Evolutionary conservation across 2,888 invertebrate species (phyloP).

Genomic region (Zeuzera pyrina): DNA sequence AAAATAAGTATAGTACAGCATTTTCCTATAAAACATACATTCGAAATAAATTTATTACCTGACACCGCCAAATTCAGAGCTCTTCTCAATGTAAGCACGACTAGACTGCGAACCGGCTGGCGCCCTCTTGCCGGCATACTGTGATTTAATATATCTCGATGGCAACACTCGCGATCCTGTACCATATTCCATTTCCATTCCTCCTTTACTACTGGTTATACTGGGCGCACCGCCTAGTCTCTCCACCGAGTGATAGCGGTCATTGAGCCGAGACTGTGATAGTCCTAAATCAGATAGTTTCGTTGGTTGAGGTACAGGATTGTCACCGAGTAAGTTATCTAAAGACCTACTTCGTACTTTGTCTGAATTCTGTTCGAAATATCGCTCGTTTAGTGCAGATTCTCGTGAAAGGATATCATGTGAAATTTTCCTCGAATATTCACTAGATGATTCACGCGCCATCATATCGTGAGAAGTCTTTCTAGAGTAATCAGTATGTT

Average conservation of each 20-base stretch:
- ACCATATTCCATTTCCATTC: constrained; percentile 80
- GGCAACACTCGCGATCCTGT: constrained; percentile 69
- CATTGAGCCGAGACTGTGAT: constrained; percentile 89
- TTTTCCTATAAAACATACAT: no score
- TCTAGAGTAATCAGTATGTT: constrained; percentile 57
- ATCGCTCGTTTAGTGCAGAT: constrained; percentile 90
- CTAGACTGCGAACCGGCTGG: constrained; percentile 90
- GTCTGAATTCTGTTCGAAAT: constrained; percentile 82
- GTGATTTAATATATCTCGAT: constrained; percentile 87
- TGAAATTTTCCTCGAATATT: constrained; percentile 77
- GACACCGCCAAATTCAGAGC: constrained; percentile 79
- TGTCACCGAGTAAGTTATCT: constrained; percentile 85
- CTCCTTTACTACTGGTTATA: constrained; percentile 69
- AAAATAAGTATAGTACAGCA: constrained; percentile 4
- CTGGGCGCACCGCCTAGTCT: constrained; percentile 77
- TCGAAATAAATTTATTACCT: constrained; percentile 46
- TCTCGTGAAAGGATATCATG: constrained; percentile 85
- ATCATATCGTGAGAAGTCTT: constrained; percentile 84
- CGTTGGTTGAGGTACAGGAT: constrained; percentile 72
- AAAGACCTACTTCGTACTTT: constrained; percentile 85
- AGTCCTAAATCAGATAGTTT: constrained; percentile 83
- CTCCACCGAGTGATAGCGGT: constrained; percentile 90
- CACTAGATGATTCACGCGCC: constrained; percentile 78
- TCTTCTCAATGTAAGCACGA: constrained; percentile 88
- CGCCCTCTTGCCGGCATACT: constrained; percentile 85